These are phyloP conservation scores for Sula dactylatra DNA, from an alignment of 2,113 vertebrate species.

Conservation along the genomic window DNA sequence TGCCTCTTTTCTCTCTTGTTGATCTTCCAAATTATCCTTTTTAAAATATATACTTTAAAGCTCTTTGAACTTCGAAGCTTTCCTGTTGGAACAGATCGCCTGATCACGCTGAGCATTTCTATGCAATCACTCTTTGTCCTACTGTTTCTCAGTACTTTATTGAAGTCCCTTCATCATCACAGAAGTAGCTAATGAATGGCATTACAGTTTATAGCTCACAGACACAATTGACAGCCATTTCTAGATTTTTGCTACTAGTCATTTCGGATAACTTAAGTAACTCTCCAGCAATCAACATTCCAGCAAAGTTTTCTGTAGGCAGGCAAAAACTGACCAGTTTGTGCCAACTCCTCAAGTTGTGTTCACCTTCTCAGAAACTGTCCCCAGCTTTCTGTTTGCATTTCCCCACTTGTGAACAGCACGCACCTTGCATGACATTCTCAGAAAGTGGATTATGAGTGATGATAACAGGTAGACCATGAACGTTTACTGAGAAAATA, in stretches of 20 bases:
- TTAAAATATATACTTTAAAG: neutral
- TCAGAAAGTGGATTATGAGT: neutral
- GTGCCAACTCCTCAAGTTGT: neutral
- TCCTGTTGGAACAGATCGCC: neutral
- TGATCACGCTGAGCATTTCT: neutral
- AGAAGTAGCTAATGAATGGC: neutral
- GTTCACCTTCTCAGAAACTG: neutral
- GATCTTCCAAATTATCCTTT: neutral
- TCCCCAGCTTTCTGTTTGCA: neutral
- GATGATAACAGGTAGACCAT: neutral
- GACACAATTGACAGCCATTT: neutral
- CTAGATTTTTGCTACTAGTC: neutral
- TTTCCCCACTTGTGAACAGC: neutral
- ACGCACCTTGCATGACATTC: neutral
- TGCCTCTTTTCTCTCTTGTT: neutral
- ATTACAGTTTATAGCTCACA: neutral
- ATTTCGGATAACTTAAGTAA: neutral
- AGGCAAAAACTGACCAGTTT: neutral
- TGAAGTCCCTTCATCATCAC: neutral
- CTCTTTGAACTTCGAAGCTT: neutral
- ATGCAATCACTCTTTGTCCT: neutral
- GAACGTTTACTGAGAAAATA: neutral
- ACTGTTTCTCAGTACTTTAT: neutral
- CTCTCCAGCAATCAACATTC: neutral
- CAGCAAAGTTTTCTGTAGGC: neutral